phyloP scores from a whole-genome alignment of 2,113 vertebrate species.

The Haliaeetus leucogaster region DNA sequence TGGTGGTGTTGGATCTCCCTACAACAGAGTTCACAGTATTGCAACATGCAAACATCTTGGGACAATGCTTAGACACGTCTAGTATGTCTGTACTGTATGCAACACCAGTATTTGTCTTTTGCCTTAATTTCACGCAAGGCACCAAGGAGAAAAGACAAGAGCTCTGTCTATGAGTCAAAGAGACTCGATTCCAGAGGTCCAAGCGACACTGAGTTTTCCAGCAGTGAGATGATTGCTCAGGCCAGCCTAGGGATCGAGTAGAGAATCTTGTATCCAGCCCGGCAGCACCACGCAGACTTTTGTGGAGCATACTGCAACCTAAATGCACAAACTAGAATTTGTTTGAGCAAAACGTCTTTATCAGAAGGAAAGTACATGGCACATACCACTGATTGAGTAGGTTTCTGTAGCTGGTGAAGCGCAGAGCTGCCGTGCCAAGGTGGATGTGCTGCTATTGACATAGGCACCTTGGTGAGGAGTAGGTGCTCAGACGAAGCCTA shows the following conservation, averaged over 20 bases:
- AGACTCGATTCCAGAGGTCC: not conserved
- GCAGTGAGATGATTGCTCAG: not conserved
- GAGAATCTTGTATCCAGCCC: not conserved
- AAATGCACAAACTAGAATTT: not conserved
- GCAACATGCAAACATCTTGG: not conserved
- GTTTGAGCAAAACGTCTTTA: not conserved
- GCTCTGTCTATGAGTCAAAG: not conserved
- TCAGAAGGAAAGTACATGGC: not conserved
- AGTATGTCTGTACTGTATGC: not conserved
- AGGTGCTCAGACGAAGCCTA: not conserved
- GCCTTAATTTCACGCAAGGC: not conserved
- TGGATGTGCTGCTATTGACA: fast-evolving
- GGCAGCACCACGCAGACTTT: not conserved
- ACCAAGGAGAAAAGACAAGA: not conserved
- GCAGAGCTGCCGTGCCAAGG: not conserved
- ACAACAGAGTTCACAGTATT: not conserved
- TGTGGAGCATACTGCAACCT: not conserved
- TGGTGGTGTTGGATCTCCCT: not conserved
- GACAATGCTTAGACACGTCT: not conserved
- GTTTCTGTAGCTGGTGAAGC: not conserved
- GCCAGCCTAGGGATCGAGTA: not conserved
- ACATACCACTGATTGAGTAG: not conserved
- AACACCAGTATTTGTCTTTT: not conserved
- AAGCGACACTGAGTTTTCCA: not conserved
- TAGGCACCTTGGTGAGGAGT: not conserved